Percentiles rank a stretch among this genome's conserved stretches.
phyloP scores from a whole-genome alignment of 2,888 invertebrate genomes.

The Eustalomyia histrio region DNA sequence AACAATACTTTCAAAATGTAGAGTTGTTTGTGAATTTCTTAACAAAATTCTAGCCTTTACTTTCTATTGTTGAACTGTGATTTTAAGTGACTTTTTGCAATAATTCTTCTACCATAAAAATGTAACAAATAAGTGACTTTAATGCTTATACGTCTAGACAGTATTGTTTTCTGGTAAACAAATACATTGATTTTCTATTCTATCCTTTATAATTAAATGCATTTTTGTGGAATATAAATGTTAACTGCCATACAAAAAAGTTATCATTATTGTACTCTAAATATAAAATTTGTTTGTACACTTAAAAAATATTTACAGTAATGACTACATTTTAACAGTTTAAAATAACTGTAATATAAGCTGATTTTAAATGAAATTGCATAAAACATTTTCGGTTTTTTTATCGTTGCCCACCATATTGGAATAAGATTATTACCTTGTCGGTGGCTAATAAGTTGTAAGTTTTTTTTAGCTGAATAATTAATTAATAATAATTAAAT shows the following conservation, averaged over 20 bases:
- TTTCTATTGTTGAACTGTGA: constrained; percentile 32
- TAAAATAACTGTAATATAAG: no score
- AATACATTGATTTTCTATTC: constrained; percentile 54
- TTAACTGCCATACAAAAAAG: background rate
- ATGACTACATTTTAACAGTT: no score
- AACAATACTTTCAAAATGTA: no score
- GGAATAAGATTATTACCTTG: no score
- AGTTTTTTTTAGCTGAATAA: background rate
- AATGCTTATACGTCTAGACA: constrained; percentile 63
- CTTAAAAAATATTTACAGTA: no score
- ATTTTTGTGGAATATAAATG: constrained; percentile 16
- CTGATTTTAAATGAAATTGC: no score
- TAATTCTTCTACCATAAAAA: constrained; percentile 50
- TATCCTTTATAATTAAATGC: constrained; percentile 35
- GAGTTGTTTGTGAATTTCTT: background rate
- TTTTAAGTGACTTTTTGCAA: constrained; percentile 36
- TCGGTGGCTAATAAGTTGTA: no score
- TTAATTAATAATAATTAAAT: no score
- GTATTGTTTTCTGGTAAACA: constrained; percentile 63
- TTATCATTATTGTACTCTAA: background rate
- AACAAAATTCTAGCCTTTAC: background rate
- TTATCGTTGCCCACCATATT: no score
- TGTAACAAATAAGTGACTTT: constrained; percentile 58
- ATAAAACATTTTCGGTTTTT: no score
- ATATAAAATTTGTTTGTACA: no score